These are phyloP conservation scores for Orthosia incerta DNA, from an alignment of 2,888 invertebrate species.

Conservation along the genomic window DNA sequence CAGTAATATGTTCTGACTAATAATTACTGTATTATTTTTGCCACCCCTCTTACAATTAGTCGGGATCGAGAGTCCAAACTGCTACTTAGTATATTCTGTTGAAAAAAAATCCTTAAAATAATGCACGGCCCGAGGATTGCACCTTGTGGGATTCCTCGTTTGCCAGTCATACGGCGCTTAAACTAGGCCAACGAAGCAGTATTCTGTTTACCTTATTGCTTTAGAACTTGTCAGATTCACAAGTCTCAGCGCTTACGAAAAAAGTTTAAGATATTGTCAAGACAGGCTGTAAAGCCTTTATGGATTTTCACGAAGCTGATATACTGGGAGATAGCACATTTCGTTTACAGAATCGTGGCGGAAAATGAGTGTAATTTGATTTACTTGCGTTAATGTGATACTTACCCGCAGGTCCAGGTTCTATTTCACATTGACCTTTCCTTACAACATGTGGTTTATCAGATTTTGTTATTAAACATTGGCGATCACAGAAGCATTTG, in stretches of 20 bases:
- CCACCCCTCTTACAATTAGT: not conserved
- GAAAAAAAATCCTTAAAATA: not conserved
- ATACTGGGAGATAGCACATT: not conserved
- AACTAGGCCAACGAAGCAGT: not conserved
- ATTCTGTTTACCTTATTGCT: not conserved
- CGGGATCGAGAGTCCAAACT: not conserved
- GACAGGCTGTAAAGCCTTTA: not conserved
- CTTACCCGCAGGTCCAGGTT: constrained; percentile 14
- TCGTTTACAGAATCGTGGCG: no score
- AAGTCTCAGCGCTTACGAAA: not conserved
- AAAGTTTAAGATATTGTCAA: not conserved
- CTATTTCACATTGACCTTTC: constrained; percentile 22
- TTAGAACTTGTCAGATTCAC: not conserved
- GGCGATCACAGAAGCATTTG: constrained; percentile 56
- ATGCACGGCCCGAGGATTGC: not conserved
- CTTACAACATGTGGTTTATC: constrained; percentile 23
- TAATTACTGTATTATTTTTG: no score
- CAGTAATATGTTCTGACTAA: no score
- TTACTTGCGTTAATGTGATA: not conserved
- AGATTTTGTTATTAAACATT: constrained; percentile 47
- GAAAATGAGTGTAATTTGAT: not conserved
- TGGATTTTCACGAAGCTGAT: not conserved
- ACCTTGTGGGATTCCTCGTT: not conserved
- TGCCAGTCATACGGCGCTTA: not conserved
- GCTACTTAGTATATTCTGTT: not conserved